Evolutionary conservation across 2,797 vertebrate species (phyloP).

Genomic region (Manis pentadactyla): DNA sequence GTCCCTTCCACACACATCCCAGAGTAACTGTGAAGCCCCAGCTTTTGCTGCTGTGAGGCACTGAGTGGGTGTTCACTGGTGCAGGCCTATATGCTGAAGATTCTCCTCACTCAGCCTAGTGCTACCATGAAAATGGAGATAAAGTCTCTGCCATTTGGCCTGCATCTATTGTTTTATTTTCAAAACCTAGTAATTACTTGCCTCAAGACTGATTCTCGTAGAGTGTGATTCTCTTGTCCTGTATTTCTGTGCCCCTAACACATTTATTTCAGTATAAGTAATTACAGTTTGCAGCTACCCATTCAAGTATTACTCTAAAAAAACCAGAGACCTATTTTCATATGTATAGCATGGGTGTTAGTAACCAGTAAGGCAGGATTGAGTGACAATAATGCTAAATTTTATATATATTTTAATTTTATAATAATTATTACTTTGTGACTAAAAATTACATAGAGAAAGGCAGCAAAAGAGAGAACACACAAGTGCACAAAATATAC

Average conservation of each 20-base stretch:
- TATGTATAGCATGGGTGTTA: slow-evolving; percentile 59
- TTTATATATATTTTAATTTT: slow-evolving; percentile 40
- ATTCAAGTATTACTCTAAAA: neutral
- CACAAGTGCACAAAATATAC: neutral
- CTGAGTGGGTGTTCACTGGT: neutral
- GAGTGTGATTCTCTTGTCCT: neutral
- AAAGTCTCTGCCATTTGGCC: neutral
- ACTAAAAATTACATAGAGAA: neutral
- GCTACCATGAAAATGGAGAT: neutral
- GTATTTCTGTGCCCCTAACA: neutral
- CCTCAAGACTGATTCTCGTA: neutral
- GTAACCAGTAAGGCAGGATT: slow-evolving; percentile 72
- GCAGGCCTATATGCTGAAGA: neutral
- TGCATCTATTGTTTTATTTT: neutral
- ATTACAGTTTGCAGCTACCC: neutral
- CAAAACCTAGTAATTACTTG: neutral
- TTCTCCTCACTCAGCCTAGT: neutral
- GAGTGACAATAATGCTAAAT: neutral
- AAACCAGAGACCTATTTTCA: neutral
- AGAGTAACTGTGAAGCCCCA: neutral
- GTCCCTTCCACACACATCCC: neutral
- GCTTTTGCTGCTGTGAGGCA: too few species aligned
- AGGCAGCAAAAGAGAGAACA: neutral
- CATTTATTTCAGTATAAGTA: slow-evolving; percentile 1
- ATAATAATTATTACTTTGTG: slow-evolving; percentile 3